These are phyloP conservation scores for Linnaemya vulpina DNA, from an alignment of 2,888 invertebrate species.

Conservation along the genomic window DNA sequence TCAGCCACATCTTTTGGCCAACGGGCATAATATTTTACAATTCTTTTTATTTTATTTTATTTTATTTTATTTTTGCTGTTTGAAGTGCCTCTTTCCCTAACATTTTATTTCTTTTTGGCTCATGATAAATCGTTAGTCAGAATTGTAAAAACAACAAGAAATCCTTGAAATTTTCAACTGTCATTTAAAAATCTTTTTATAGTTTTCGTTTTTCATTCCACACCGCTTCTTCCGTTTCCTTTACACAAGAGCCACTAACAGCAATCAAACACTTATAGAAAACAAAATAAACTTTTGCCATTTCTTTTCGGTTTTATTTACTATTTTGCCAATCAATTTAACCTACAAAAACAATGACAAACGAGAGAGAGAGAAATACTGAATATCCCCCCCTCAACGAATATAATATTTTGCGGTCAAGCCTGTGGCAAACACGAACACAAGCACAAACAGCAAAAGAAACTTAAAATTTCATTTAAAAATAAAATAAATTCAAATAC, in stretches of 20 bases:
- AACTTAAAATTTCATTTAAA: conserved; percentile 30
- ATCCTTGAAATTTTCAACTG: conserved; percentile 27
- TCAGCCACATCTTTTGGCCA: not conserved
- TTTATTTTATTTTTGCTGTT: not conserved
- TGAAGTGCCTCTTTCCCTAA: not conserved
- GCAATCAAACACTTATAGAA: conserved; percentile 39
- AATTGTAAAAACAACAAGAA: conserved; percentile 2
- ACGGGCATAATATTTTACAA: not conserved
- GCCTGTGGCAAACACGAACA: conserved; percentile 44
- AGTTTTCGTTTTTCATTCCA: not conserved
- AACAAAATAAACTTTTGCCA: conserved; percentile 45
- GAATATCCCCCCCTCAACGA: conserved; percentile 66
- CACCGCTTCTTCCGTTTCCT: conserved; percentile 15
- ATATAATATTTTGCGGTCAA: conserved; percentile 69
- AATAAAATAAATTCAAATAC: conserved; percentile 19
- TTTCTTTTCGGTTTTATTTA: conserved; percentile 47
- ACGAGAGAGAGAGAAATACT: conserved; percentile 17
- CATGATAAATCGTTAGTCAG: conserved; percentile 28
- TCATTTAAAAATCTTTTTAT: conserved; percentile 42
- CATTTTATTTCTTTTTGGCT: not conserved
- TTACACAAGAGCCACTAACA: conserved; percentile 13
- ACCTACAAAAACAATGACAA: conserved; percentile 44
- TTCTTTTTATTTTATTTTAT: too few relatives aligned
- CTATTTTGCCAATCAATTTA: conserved; percentile 70
- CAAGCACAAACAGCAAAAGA: conserved; percentile 21